Evolutionary conservation across 2,888 invertebrate genomes (phyloP).

Genomic region (Leptothorax acervorum): DNA sequence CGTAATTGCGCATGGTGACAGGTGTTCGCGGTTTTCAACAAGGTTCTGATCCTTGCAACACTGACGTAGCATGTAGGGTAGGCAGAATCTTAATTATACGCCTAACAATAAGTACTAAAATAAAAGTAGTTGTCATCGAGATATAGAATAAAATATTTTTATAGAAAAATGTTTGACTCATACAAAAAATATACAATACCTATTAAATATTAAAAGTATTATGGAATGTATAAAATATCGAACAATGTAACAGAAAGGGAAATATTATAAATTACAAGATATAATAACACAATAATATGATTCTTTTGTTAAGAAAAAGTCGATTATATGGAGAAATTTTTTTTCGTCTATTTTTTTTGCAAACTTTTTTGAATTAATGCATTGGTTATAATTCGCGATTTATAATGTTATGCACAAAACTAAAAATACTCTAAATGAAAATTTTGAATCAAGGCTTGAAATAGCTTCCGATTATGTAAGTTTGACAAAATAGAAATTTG

Average conservation of each 20-base stretch:
- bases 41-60: conserved; percentile 58
- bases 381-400: background rate
- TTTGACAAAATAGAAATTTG: conserved; percentile 2
- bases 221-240: background rate
- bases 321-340: background rate
- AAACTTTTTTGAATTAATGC: background rate
- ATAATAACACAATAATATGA: background rate
- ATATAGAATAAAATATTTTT: background rate
- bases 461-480: conserved; percentile 13
- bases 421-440: background rate
- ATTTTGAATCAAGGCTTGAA: background rate
- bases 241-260: background rate
- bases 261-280: conserved; percentile 11
- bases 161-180: background rate
- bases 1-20: conserved; percentile 38
- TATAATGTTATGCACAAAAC: background rate
- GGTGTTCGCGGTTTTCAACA: conserved; percentile 41
- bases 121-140: background rate
- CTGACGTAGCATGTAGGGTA: conserved; percentile 1
- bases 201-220: conserved; percentile 9
- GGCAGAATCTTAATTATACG: background rate
- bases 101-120: background rate
- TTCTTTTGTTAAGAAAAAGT: background rate
- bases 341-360: background rate
- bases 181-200: background rate